phyloP scores from a whole-genome alignment of 2,888 invertebrate species.

The Amiota minor region DNA sequence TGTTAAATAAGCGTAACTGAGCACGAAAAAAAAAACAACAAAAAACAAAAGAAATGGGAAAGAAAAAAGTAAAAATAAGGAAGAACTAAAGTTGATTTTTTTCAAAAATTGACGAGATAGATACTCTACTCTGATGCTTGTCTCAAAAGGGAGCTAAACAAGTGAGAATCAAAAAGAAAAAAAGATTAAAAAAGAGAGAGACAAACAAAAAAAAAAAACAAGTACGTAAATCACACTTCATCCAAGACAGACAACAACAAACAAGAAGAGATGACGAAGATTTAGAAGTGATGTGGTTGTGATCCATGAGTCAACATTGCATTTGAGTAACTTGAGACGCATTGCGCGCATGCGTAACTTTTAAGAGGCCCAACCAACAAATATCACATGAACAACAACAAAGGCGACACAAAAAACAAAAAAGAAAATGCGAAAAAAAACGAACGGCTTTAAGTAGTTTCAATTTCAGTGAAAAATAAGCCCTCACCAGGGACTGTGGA shows the following conservation, averaged over 20 bases:
- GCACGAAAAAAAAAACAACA: background rate
- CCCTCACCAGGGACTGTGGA: background rate
- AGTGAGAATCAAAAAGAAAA: slow-evolving; percentile 35
- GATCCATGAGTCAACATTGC: slow-evolving; percentile 40
- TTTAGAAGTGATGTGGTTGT: slow-evolving; percentile 21
- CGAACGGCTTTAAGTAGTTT: slow-evolving; percentile 48
- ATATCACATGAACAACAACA: slow-evolving; percentile 39
- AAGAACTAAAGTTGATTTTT: background rate
- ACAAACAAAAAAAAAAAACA: no score
- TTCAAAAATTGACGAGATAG: slow-evolving; percentile 26
- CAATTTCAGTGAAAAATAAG: slow-evolving; percentile 54
- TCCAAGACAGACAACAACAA: slow-evolving; percentile 44
- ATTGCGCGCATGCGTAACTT: slow-evolving; percentile 56
- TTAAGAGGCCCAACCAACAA: slow-evolving; percentile 21
- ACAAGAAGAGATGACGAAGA: slow-evolving; percentile 6
- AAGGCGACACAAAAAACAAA: slow-evolving; percentile 41
- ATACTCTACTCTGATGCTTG: slow-evolving; percentile 11
- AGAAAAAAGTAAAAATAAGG: background rate
- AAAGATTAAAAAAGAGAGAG: background rate
- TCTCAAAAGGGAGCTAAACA: slow-evolving; percentile 41
- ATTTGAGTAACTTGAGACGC: slow-evolving; percentile 65
- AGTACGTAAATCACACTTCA: slow-evolving; percentile 64
- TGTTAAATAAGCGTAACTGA: slow-evolving; percentile 47
- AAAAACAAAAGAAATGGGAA: background rate
- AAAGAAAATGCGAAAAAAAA: slow-evolving; percentile 31